Evolutionary conservation across 2,797 vertebrate genomes (phyloP).

Genomic region (Etheostoma nigrum): DNA sequence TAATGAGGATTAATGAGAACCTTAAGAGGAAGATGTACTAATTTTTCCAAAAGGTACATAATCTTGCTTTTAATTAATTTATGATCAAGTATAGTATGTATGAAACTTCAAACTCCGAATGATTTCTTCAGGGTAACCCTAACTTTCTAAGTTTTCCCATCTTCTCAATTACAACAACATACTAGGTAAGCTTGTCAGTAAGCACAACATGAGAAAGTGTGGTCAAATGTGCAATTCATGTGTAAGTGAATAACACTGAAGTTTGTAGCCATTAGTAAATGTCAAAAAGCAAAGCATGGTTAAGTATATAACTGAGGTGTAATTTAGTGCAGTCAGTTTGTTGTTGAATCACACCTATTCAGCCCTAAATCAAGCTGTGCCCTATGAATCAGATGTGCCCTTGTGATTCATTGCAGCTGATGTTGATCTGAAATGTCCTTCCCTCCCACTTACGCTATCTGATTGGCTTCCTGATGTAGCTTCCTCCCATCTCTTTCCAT

Average conservation of each 20-base stretch:
- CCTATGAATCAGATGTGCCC: conserved; percentile 77
- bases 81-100: background rate
- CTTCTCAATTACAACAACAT: background rate
- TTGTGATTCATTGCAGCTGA: conserved; percentile 78
- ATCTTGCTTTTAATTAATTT: background rate
- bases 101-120: background rate
- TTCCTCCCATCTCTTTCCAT: conserved; percentile 77
- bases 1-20: too few relatives aligned
- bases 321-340: conserved; percentile 46
- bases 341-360: conserved; percentile 58
- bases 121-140: background rate
- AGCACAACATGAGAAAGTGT: conserved; percentile 14
- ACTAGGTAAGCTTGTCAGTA: background rate
- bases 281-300: conserved; percentile 41
- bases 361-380: conserved; percentile 62
- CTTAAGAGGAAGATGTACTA: background rate
- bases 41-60: background rate
- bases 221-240: conserved; percentile 15
- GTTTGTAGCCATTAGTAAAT: conserved; percentile 53
- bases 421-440: conserved; percentile 78
- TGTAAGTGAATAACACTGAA: conserved; percentile 13
- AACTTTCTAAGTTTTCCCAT: background rate
- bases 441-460: conserved; percentile 73
- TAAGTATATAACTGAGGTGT: conserved; percentile 17
- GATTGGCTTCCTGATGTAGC: conserved; percentile 71